These are phyloP conservation scores for Oceanodroma tethys DNA, from an alignment of 2,113 vertebrate species.

Conservation along the genomic window DNA sequence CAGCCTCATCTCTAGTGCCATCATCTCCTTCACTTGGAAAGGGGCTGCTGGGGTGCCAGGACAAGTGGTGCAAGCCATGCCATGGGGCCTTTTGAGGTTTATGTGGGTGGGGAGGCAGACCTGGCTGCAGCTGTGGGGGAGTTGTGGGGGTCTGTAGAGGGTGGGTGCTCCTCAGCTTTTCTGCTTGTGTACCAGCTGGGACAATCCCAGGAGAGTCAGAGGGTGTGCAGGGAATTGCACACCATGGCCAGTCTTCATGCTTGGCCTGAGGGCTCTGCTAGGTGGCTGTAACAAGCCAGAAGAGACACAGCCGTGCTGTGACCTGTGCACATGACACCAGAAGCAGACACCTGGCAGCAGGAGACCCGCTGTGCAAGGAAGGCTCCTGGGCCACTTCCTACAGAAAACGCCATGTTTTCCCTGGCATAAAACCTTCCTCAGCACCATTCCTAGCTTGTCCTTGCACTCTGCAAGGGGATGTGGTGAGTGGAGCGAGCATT, in stretches of 20 bases:
- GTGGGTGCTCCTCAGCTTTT: background rate
- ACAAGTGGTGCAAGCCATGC: background rate
- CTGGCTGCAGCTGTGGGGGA: background rate
- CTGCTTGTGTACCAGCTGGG: background rate
- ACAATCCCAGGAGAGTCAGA: background rate
- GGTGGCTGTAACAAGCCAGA: background rate
- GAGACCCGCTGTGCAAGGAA: background rate
- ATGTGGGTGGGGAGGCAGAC: background rate
- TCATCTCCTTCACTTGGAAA: background rate
- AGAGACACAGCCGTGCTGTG: background rate
- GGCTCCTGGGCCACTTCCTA: background rate
- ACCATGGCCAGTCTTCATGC: background rate
- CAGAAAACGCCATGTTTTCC: background rate
- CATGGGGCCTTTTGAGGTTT: background rate
- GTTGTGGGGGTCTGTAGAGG: background rate
- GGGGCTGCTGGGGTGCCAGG: background rate
- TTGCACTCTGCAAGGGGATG: background rate
- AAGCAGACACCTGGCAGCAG: background rate
- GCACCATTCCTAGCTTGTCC: background rate
- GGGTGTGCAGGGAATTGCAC: background rate
- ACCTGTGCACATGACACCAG: background rate
- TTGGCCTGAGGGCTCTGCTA: background rate
- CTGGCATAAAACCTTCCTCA: background rate
- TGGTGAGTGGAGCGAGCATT: background rate
- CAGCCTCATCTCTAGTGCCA: background rate